phyloP scores from a whole-genome alignment of 2,797 vertebrate genomes.

The Myotis vivesi region DNA sequence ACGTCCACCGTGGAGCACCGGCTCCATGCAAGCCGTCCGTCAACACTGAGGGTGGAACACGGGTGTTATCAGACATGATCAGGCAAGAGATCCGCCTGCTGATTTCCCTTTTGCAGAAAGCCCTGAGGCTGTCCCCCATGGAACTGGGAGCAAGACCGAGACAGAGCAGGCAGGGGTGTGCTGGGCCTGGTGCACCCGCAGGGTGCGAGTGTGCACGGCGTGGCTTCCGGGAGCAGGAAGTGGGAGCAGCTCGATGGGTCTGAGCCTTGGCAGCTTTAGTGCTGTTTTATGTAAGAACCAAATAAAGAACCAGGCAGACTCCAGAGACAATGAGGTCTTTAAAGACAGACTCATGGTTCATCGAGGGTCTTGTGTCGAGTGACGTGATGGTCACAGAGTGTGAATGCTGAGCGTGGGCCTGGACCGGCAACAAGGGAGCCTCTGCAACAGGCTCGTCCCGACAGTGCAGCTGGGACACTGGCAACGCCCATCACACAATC shows the following conservation, averaged over 20 bases:
- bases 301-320: background rate
- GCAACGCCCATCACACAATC: no score
- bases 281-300: background rate
- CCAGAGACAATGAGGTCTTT: background rate
- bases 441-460: no score
- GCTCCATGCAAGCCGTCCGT: background rate
- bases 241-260: no score
- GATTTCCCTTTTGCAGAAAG: background rate
- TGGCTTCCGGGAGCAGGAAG: background rate
- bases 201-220: background rate
- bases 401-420: no score
- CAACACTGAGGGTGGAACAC: no score
- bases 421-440: no score
- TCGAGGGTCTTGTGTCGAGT: background rate
- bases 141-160: background rate
- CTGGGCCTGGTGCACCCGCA: no score
- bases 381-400: no score
- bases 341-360: background rate
- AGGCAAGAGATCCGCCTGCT: background rate
- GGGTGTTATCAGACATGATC: no score
- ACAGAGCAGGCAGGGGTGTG: no score
- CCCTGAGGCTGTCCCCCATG: background rate
- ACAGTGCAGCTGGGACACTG: background rate
- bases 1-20: background rate
- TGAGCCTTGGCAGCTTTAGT: no score